Conservation (phyloP, 1,140 invertebrate species). For the Wiebesia pumilae region DNA sequence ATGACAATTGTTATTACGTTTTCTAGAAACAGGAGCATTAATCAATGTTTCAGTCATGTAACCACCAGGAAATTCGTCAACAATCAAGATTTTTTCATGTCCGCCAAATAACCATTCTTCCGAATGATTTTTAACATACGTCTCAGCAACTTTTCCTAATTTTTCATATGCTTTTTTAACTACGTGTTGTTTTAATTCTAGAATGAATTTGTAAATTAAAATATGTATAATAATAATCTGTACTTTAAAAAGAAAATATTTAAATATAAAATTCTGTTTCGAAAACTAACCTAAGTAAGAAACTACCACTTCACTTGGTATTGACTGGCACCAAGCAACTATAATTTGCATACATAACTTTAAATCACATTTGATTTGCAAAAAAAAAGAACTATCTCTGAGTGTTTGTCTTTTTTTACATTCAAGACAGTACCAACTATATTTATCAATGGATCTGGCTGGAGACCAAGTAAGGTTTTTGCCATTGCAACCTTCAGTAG, state of each 20-base stretch:
- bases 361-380: slow-evolving; percentile 73
- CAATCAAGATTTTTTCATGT: slow-evolving; percentile 69
- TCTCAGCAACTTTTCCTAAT: slow-evolving; percentile 68
- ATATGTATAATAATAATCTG: neutral
- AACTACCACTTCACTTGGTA: slow-evolving; percentile 65
- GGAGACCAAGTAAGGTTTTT: slow-evolving; percentile 70
- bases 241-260: too few species aligned
- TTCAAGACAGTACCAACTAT: slow-evolving; percentile 71
- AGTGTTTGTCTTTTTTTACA: slow-evolving; percentile 71
- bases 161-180: slow-evolving; percentile 73
- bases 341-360: slow-evolving; percentile 73
- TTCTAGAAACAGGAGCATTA: slow-evolving; percentile 62
- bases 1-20: slow-evolving; percentile 72
- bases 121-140: slow-evolving; percentile 68
- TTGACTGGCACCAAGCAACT: slow-evolving; percentile 73
- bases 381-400: slow-evolving; percentile 73
- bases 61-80: slow-evolving; percentile 75
- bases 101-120: slow-evolving; percentile 73
- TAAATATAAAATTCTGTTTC: neutral
- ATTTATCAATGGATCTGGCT: slow-evolving; percentile 74
- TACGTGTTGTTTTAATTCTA: slow-evolving; percentile 72
- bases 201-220: slow-evolving; percentile 42
- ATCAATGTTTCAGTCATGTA: slow-evolving; percentile 66
- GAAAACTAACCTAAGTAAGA: slow-evolving; percentile 62
- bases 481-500: slow-evolving; percentile 66